Percentiles rank a stretch among this genome's conserved stretches.
Conservation (phyloP, 2,113 vertebrate species). For the Menura novaehollandiae region DNA sequence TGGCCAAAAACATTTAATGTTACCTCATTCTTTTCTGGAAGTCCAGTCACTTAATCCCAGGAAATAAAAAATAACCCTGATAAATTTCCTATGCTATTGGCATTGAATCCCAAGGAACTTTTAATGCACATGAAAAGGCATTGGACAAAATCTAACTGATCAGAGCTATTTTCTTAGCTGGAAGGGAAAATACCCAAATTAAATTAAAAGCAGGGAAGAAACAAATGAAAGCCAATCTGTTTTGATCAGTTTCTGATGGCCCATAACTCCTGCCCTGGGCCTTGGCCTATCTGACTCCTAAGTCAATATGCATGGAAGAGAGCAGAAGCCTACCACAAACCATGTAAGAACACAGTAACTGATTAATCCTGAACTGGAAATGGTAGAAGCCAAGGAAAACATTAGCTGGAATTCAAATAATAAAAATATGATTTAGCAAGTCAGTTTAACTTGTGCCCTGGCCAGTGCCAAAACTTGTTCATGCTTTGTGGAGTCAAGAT, state of each 20-base stretch:
- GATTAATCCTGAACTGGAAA: slow-evolving; percentile 56
- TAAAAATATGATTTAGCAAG: slow-evolving; percentile 30
- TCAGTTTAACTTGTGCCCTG: slow-evolving; percentile 34
- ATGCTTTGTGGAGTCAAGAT: slow-evolving; percentile 54
- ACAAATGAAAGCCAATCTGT: not conserved
- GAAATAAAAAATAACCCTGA: slow-evolving; percentile 20
- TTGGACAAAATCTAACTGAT: not conserved
- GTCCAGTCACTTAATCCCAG: not conserved
- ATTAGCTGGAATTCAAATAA: slow-evolving; percentile 44
- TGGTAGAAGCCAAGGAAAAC: slow-evolving; percentile 47
- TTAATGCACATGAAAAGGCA: not conserved
- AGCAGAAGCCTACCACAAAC: slow-evolving; percentile 14
- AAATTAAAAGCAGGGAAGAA: not conserved
- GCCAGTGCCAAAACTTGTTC: slow-evolving; percentile 54
- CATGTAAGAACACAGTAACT: not conserved
- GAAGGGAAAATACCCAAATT: slow-evolving; percentile 6
- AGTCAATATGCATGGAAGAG: slow-evolving; percentile 10
- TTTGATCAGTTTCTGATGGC: not conserved
- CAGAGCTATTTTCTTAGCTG: not conserved
- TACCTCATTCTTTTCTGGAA: not conserved
- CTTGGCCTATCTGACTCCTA: not conserved
- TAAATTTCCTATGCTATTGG: not conserved
- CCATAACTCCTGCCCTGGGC: not conserved
- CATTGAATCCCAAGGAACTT: not conserved
- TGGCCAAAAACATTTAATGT: not conserved